These are phyloP conservation scores for Callyntrura guangdongensis DNA, from an alignment of 2,888 invertebrate species.

Conservation along the genomic window DNA sequence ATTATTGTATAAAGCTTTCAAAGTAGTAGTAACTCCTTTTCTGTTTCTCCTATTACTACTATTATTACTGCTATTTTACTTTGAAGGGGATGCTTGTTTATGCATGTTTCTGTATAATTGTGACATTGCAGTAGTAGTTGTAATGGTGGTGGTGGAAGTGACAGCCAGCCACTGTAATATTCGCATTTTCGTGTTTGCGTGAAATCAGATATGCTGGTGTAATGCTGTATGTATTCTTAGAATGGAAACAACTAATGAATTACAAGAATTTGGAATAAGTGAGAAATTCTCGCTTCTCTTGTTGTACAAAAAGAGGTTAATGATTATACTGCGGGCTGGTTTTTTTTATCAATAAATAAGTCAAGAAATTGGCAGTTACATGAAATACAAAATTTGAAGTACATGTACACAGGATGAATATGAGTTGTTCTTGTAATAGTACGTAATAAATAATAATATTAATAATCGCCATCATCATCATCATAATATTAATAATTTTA, in stretches of 20 bases:
- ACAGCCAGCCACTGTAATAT: not conserved
- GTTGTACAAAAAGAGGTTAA: constrained; percentile 13
- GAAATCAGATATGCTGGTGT: not conserved
- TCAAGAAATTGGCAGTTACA: not conserved
- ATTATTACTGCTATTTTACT: not conserved
- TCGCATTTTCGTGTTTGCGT: not conserved
- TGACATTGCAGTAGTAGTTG: not conserved
- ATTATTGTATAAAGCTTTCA: no score
- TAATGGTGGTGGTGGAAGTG: no score
- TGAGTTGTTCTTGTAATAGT: not conserved
- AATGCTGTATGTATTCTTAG: constrained; percentile 14
- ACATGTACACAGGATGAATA: not conserved
- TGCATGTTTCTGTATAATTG: constrained; percentile 1
- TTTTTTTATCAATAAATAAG: constrained; percentile 32
- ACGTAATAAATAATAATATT: not conserved
- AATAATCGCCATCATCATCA: no score
- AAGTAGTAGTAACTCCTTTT: no score
- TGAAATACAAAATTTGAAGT: constrained; percentile 17
- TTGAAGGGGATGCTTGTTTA: not conserved
- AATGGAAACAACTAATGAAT: constrained; percentile 51
- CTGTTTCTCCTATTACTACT: not conserved
- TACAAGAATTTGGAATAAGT: constrained; percentile 41
- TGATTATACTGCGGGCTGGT: constrained; percentile 4
- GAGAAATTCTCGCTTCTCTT: constrained; percentile 12
- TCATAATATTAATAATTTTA: constrained; percentile 23